A percentile compares a stretch with the other conserved stretches of the same genome.
Conservation (phyloP, 2,797 vertebrate species). For the Coilia nasus region DNA sequence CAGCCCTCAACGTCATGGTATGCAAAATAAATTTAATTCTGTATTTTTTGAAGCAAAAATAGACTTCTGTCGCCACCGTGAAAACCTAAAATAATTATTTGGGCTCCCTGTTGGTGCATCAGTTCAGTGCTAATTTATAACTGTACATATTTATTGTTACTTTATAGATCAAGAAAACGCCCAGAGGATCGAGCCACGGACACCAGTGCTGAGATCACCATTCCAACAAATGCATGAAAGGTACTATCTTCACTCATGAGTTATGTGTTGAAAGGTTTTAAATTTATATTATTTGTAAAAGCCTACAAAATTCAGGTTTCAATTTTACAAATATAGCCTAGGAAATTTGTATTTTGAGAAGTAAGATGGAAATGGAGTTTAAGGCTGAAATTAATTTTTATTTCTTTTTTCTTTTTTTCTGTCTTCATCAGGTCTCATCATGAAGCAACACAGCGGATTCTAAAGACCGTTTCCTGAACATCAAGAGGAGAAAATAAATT, state of each 20-base stretch:
- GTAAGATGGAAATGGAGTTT: neutral
- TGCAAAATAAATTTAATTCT: neutral
- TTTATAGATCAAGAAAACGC: slow-evolving; percentile 85
- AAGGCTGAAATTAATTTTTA: neutral
- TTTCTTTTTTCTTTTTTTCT: slow-evolving; percentile 29
- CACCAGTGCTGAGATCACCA: slow-evolving; percentile 83
- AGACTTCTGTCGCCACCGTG: neutral
- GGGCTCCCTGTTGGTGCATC: neutral
- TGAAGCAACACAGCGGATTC: slow-evolving; percentile 71
- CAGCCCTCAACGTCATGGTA: slow-evolving; percentile 93
- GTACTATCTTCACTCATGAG: slow-evolving; percentile 70
- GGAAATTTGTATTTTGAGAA: neutral
- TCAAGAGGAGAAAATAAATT: slow-evolving; percentile 51
- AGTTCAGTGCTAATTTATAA: slow-evolving; percentile 1
- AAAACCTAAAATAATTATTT: neutral
- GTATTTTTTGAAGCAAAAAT: neutral
- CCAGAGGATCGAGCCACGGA: slow-evolving; percentile 85
- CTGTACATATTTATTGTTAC: slow-evolving; percentile 11
- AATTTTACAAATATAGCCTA: neutral
- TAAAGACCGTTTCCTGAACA: slow-evolving; percentile 67
- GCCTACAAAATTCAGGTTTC: neutral
- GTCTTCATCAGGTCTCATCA: slow-evolving; percentile 70
- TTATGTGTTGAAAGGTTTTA: neutral
- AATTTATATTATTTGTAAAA: no score
- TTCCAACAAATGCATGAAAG: slow-evolving; percentile 94